phyloP scores from a whole-genome alignment of 2,113 vertebrate species.

The Numida meleagris region DNA sequence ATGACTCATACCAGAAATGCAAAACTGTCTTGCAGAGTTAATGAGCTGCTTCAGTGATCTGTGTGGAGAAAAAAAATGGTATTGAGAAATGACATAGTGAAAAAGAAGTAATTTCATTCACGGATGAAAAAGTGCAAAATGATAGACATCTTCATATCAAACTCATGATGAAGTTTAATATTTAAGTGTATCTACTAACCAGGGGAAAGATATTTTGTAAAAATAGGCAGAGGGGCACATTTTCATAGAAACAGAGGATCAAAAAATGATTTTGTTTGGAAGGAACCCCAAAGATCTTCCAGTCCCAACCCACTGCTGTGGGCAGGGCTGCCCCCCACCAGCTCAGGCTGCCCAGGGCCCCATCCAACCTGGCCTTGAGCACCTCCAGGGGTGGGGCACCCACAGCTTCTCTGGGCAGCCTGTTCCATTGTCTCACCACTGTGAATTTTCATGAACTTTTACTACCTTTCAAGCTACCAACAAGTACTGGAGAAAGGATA shows the following conservation, averaged over 20 bases:
- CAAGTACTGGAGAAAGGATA: neutral
- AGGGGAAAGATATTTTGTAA: neutral
- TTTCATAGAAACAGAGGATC: neutral
- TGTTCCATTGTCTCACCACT: neutral
- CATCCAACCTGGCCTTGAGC: neutral
- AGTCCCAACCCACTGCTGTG: neutral
- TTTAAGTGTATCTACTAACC: neutral
- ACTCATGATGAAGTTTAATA: neutral
- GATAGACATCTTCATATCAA: neutral
- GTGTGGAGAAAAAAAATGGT: neutral
- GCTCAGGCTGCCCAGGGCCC: neutral
- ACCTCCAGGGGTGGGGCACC: neutral
- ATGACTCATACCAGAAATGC: neutral
- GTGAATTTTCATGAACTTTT: neutral
- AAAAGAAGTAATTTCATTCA: neutral
- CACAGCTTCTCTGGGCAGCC: neutral
- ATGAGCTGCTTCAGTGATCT: neutral
- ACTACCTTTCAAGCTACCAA: neutral
- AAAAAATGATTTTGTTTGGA: neutral
- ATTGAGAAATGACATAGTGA: neutral
- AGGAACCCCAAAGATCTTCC: neutral
- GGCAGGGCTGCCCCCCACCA: neutral
- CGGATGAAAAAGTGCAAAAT: neutral
- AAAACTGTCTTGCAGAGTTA: neutral
- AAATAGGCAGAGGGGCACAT: accelerated